These are phyloP conservation scores for Porites rus DNA, from an alignment of 92 coral and sea anemone genomes.

Conservation along the genomic window DNA sequence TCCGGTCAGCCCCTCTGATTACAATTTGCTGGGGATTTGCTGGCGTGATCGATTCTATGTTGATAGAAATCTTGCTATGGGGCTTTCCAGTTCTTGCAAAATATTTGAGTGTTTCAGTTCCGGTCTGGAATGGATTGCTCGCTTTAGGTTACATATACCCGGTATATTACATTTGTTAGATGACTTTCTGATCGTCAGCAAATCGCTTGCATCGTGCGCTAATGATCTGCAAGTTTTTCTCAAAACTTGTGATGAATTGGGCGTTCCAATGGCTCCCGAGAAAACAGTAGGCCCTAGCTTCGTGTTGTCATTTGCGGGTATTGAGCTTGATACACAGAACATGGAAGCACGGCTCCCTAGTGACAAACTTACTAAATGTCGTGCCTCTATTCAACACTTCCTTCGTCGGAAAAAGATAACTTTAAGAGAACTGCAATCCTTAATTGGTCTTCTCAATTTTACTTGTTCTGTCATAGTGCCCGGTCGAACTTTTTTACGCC, in stretches of 20 bases:
- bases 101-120: constrained; percentile 8
- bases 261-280: constrained; percentile 50
- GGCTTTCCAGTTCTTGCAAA: constrained; percentile 7
- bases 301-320: constrained; percentile 43
- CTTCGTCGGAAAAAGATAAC: not conserved
- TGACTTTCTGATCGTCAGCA: not conserved
- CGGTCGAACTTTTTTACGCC: not conserved
- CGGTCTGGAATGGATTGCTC: constrained; percentile 53
- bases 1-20: not conserved
- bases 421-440: not conserved
- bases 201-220: not conserved
- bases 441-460: not conserved
- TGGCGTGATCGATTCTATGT: not conserved
- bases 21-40: not conserved
- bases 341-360: constrained; percentile 54
- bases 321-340: constrained; percentile 26
- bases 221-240: not conserved
- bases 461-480: not conserved
- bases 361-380: constrained; percentile 51
- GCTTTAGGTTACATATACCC: not conserved
- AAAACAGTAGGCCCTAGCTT: constrained; percentile 47
- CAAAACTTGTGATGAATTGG: constrained; percentile 25
- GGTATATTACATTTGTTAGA: not conserved
- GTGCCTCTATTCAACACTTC: not conserved
- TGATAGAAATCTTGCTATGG: not conserved